Base-by-base conservation (phyloP, 2,888 invertebrate species). In the Aquatica leii region DNA sequence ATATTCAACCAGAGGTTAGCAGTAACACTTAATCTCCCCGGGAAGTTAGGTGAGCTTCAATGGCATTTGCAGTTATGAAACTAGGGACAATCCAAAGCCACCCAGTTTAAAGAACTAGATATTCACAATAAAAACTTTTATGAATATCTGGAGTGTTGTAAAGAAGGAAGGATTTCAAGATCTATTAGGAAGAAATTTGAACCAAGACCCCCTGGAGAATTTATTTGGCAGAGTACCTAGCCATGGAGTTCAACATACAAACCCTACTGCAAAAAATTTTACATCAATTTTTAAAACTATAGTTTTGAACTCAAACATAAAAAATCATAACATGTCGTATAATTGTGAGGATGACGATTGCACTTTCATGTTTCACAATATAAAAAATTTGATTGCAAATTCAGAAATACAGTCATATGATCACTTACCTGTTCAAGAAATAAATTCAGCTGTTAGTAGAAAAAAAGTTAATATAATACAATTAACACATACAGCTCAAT, bases 121-220 rank as follows among this genome's bases (percentile, higher is more conserved):
- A 35, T 53, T 53, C 15, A 53, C 53, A 40, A 53, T 53, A 37
- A 53, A 53, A 20, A 53, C 35, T 53, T 40, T 53, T 40, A 53
- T 53, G 17, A 40, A 37, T 11, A 18, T 53, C 12, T 53, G 40
- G 53, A 40, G 17, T 40, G 4, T 20, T 40, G 48, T 57, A 49
- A 37, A 48, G 34, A 18, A 20, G 1, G 20, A 57, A 49, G 49
- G 24, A 11, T 48, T 57, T 21, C n/a, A 35, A 20, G 48, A 57
- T 37, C 4, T 57, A n/a, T 17, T 57, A 31, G 57, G 49, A 24
- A 14, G 56, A 9, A 43, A 56, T 34, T n/a, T n/a, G n/a, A n/a
- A n/a, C n/a, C n/a, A n/a, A n/a, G n/a, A n/a, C n/a, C n/a, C n/a
- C n/a, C 17, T 46, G 37, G 37, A 37, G 37, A 37, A 37, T 37